Conservation (phyloP, 2,113 vertebrate species). For the Poecile atricapillus region DNA sequence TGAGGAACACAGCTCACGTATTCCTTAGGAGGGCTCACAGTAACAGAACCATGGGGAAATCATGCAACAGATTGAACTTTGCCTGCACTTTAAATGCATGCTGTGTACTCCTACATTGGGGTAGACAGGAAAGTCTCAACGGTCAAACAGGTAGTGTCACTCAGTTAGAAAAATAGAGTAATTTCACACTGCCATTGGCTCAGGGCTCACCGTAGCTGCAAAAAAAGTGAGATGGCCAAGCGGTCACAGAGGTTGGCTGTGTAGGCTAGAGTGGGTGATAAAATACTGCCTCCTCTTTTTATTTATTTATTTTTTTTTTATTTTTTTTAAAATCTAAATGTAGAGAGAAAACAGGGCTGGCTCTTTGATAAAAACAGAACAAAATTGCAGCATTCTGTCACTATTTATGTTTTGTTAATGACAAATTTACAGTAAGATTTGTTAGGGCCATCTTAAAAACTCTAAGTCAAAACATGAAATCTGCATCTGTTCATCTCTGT, state of each 20-base stretch:
- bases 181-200: neutral
- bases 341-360: neutral
- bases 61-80: neutral
- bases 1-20: neutral
- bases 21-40: neutral
- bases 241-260: neutral
- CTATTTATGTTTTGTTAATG: neutral
- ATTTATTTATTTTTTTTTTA: rapidly evolving
- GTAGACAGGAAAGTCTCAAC: neutral
- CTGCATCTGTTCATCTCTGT: neutral
- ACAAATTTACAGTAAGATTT: neutral
- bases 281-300: neutral
- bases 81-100: neutral
- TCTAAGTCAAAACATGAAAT: neutral
- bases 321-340: neutral
- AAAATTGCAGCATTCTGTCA: neutral
- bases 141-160: neutral
- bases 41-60: neutral
- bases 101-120: neutral
- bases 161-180: neutral
- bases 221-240: neutral
- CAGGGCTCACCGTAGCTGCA: neutral
- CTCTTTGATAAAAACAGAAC: neutral
- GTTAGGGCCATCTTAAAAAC: neutral
- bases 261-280: neutral